Percentiles rank a stretch among this genome's conserved stretches.
Conservation (phyloP, 2,113 vertebrate species). For the Circaetus gallicus region DNA sequence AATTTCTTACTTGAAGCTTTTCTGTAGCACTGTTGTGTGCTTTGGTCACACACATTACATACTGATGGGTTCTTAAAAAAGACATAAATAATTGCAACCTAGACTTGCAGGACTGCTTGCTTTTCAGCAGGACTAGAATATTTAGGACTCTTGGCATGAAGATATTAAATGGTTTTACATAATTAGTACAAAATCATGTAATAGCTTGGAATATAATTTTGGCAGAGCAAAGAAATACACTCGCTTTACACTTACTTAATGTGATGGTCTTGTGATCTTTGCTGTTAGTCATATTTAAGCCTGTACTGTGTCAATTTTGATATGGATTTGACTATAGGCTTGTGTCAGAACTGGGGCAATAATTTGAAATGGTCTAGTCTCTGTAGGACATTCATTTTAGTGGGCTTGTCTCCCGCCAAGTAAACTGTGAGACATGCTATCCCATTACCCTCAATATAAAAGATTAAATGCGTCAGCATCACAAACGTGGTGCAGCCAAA, state of each 20-base stretch:
- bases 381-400: not conserved
- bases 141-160: not conserved
- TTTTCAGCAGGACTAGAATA: not conserved
- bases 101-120: not conserved
- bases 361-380: not conserved
- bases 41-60: not conserved
- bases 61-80: not conserved
- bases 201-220: not conserved
- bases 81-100: not conserved
- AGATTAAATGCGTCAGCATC: accelerated
- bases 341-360: not conserved
- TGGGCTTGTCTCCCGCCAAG: not conserved
- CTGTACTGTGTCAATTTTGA: not conserved
- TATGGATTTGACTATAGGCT: not conserved
- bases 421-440: not conserved
- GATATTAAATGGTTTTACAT: not conserved
- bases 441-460: not conserved
- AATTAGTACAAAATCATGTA: not conserved
- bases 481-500: not conserved
- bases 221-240: not conserved
- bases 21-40: not conserved
- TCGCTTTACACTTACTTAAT: not conserved
- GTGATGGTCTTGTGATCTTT: not conserved
- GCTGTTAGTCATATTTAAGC: not conserved
- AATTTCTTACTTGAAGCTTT: not conserved